phyloP scores from a whole-genome alignment of 1,140 invertebrate genomes.

The Drosophila pectinifera region DNA sequence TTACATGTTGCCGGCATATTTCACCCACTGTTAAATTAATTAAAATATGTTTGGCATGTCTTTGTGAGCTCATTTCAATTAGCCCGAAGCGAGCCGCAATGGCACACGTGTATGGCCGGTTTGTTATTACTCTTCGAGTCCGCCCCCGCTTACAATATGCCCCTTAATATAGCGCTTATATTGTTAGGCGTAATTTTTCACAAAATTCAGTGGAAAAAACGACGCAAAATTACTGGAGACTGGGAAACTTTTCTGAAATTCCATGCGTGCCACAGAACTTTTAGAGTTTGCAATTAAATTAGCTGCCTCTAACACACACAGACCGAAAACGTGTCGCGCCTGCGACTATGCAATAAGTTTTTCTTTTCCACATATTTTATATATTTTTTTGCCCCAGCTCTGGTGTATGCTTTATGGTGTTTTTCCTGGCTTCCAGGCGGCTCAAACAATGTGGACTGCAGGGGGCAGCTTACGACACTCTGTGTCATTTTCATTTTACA shows the following conservation, averaged over 20 bases:
- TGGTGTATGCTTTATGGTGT: conserved; percentile 47
- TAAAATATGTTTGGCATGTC: conserved; percentile 25
- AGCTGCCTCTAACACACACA: conserved; percentile 48
- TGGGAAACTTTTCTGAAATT: conserved; percentile 61
- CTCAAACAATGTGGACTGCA: conserved; percentile 14
- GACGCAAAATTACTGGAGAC: neutral
- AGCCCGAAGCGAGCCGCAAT: conserved; percentile 6
- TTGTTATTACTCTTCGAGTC: neutral
- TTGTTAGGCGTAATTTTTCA: neutral
- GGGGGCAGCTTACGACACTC: conserved; percentile 45
- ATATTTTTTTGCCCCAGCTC: conserved; percentile 5
- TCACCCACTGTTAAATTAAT: conserved; percentile 26
- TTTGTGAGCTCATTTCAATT: conserved; percentile 25
- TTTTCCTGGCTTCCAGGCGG: conserved; percentile 8
- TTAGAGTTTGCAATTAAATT: conserved; percentile 74
- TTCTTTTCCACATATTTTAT: conserved; percentile 44
- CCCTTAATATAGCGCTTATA: neutral
- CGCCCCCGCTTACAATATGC: neutral
- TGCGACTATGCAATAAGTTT: conserved; percentile 60
- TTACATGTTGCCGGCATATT: conserved; percentile 16
- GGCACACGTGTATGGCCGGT: neutral
- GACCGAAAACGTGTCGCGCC: conserved; percentile 41
- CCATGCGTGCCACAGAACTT: conserved; percentile 67
- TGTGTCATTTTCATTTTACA: conserved; percentile 63
- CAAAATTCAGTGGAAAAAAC: conserved; percentile 41